Base-by-base conservation (phyloP, 2,797 vertebrate genomes). In the Sitta carolinensis region DNA sequence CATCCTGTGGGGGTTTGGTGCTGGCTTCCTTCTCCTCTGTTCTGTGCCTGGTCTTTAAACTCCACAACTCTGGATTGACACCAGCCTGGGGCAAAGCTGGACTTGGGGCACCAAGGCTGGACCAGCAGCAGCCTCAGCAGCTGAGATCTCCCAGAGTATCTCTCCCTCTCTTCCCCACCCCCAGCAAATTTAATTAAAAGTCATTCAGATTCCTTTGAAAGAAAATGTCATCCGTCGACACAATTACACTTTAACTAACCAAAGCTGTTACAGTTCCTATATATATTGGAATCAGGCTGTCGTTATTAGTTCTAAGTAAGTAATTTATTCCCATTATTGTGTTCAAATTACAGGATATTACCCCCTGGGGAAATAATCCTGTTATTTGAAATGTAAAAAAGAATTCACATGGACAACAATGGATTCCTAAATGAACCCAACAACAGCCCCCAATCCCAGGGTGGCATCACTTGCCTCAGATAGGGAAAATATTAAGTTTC, bases 281-380 rank as follows among this genome's bases (percentile, higher is more conserved):
- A 94, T 89, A 94, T 95, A 94, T 90, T 91, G 95, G 95, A 95
- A 95, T 91, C 94, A 91, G 95, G 84, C 94, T 95, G 96, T 93
- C 90, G 87, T 97, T 96, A 96, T 97, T 96, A 96, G 96, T 95
- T 96, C 93, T 94, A 93, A 97, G 96, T 96, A 94, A 97, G 96
- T 97, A 96, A 97, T 97, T 96, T 97, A 97, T 97, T 97, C 95
- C 94, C 92, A 94, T 97, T 96, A 95, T 97, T 97, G 95, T 96
- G 91, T 96, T 96, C 97, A 97, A 97, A 97, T 96, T 96, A 97
- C 91, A 97, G 96, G 95, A 95, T 96, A 95, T 96, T 97, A 96
- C 93, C 94, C 95, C 96, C 96, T 76, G 91, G 91, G 93, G 95
- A 95, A 97, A 97, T 96, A 97, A 97, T 97, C 96, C 93, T 91